phyloP scores from a whole-genome alignment of 2,797 vertebrate species.

The Eleutherodactylus coqui region DNA sequence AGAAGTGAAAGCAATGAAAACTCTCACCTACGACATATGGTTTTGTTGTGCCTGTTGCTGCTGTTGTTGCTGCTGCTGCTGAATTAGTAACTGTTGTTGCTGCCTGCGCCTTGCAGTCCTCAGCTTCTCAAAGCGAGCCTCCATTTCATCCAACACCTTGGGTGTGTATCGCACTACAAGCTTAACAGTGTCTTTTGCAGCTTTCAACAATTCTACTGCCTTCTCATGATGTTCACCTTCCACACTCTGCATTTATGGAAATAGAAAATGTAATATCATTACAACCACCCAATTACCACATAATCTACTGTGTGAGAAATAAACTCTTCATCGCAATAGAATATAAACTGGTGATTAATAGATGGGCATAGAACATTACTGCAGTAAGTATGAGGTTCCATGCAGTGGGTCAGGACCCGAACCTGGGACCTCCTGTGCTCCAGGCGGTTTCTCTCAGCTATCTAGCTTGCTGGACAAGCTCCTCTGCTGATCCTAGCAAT shows the following conservation, averaged over 20 bases:
- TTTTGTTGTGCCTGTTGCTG: conserved; percentile 91
- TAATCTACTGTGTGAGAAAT: not conserved
- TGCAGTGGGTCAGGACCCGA: too few species aligned
- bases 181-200: conserved; percentile 95
- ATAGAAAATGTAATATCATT: not conserved
- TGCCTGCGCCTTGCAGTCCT: conserved; percentile 93
- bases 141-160: conserved; percentile 99
- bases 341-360: too few species aligned
- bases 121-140: conserved; percentile 96
- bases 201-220: conserved; percentile 95
- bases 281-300: not conserved
- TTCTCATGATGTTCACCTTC: conserved; percentile 98
- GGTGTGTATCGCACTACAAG: conserved; percentile 98
- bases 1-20: conserved; percentile 77
- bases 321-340: not conserved
- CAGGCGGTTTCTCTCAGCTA: too few species aligned
- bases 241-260: conserved; percentile 82
- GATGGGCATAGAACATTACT: not conserved
- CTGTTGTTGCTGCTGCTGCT: conserved; percentile 86
- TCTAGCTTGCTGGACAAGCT: too few species aligned
- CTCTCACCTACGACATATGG: conserved; percentile 98
- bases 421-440: too few species aligned
- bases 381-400: too few species aligned
- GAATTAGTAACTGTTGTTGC: conserved; percentile 94
- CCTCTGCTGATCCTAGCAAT: too few species aligned